Evolutionary conservation across 2,113 vertebrate genomes (phyloP), one percentile per base, ranked within the genome.

Genomic region (Nanorana parkeri): DNA sequence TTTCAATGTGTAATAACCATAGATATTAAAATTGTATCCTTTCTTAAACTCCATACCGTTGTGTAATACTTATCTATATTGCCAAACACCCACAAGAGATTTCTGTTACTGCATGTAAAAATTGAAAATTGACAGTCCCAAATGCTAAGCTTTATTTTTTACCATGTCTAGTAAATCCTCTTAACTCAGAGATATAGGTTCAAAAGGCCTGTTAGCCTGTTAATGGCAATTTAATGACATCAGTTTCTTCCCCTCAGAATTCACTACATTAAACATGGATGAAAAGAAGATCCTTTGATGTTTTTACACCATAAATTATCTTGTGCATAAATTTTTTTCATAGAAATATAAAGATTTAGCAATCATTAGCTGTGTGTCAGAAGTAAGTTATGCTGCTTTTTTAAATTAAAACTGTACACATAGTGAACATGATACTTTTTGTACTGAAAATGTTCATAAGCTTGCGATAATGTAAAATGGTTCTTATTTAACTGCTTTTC

Each of bases 81-180:
- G 26, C 26, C 51, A 73, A 56, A 73, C 69, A 73, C 17, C 19
- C 47, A 11, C 69, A 73, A 19, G 26, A 73, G 51, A 73, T 73
- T 73, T 73, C 17, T 73, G 52, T 58, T 73, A 29, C 52, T 29
- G 69, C 28, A 26, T 65, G 17, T 51, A 77, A 51, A 65, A 41
- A 64, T 47, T 61, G 56, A 63, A 77, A 65, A 77, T 28, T 77
- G 75, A 52, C 36, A 64, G 29, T 77, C 60, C 60, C 61, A 77
- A 63, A 77, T 52, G 75, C 75, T 77, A 21, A 26, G 75, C 75
- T 77, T 77, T 64, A 77, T 77, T 65, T 64, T 64, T 51, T 29
- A 52, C 60, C 58, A 77, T 64, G 75, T 77, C 60, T 65, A 63
- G 58, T 65, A 77, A 77, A 77, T 77, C 75, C 75, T 63, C 75